Base-by-base conservation (phyloP, 2,113 vertebrate species). In the Tupaia tana region DNA sequence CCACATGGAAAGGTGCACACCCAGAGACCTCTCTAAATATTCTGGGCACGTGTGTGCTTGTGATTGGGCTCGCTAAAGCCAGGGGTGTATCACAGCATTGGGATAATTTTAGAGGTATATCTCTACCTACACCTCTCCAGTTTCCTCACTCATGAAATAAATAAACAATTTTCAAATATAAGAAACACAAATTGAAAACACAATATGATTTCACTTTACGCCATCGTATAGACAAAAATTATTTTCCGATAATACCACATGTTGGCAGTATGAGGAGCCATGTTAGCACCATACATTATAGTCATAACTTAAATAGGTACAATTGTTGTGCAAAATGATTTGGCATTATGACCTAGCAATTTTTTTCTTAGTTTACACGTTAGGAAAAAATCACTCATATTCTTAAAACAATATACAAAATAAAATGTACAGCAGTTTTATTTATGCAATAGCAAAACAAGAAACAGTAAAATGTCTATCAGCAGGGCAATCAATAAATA, bases 201-300 rank as follows among this genome's bases (percentile, higher is more conserved):
- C 67, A 69, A 0, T 64, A 24, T 75, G 22, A 71, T 75, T 61
- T 14, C 15, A 24, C 1, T 58, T 31, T 7, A n/a, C 43, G 25
- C 7, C 10, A 70, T 27, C 43, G 9, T 9, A 73, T 43, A 66
- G 77, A 1, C 27, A 86, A 81, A 27, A 69, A 71, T 59, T 73
- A 25, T 43, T 54, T 8, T 52, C 43, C 12, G 24, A 54, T 27
- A 19, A 52, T 22, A 31, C 10, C 29, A 79, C 67, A 29, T 12
- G 4, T 15, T 14, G 9, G 15, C 24, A n/a, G 6, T 18, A 29
- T 18, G 29, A 75, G 7, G 1, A 19, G 1, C 3, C 15, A 8
- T 29, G 1, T 31, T 13, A 1, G 5, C 31, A 56, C 56, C 9
- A 9, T 29, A 63, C 11, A 69, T 6, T n/a, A 25, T 7, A 63